Evolutionary conservation across 2,113 vertebrate species (phyloP).

Genomic region (Naja naja): DNA sequence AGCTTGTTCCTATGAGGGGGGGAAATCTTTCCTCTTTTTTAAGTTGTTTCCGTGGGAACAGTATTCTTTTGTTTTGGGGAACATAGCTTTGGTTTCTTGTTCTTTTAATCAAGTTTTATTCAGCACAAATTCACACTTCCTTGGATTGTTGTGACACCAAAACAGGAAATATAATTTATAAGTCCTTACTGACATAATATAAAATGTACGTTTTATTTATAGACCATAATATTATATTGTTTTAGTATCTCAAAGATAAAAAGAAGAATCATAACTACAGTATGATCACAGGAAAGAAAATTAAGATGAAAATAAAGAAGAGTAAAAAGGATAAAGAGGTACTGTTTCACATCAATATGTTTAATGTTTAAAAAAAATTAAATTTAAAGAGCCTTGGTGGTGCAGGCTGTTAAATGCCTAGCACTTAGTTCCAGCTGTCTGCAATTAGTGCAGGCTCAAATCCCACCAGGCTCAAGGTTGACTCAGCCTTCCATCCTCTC

Average conservation of each 20-base stretch:
- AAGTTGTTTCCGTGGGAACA: background rate
- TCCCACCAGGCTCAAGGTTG: too few relatives aligned
- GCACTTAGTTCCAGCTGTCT: too few relatives aligned
- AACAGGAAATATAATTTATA: background rate
- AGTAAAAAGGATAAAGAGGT: constrained; percentile 91
- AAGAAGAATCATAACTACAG: constrained; percentile 87
- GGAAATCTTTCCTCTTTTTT: background rate
- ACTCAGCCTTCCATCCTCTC: too few relatives aligned
- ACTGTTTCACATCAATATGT: constrained; percentile 1
- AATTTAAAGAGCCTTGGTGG: too few relatives aligned
- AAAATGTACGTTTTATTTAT: background rate
- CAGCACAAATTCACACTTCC: background rate
- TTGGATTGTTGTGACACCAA: background rate
- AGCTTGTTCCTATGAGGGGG: background rate
- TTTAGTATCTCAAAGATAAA: constrained; percentile 84
- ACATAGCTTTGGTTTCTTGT: background rate
- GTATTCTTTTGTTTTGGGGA: background rate
- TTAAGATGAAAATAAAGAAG: constrained; percentile 93
- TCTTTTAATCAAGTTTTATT: background rate
- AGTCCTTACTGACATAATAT: background rate
- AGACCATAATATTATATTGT: constrained; percentile 17
- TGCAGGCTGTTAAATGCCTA: too few relatives aligned
- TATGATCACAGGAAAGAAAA: constrained; percentile 92
- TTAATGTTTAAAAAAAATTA: background rate
- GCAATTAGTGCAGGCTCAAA: too few relatives aligned